phyloP scores from a whole-genome alignment of 2,888 invertebrate genomes.

The Orthosia incerta region DNA sequence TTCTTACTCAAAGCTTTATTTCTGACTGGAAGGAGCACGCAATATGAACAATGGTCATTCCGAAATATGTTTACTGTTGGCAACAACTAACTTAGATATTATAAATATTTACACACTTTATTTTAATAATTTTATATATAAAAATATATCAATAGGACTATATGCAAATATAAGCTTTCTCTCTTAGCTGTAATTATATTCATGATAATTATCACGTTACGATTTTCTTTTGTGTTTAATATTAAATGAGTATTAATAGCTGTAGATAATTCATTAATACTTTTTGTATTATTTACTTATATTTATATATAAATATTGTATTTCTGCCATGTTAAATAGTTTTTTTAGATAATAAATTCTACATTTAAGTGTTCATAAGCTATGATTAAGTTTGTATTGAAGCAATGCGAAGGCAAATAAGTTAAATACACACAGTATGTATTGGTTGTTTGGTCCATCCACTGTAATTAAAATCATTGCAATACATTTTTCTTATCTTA shows the following conservation, averaged over 20 bases:
- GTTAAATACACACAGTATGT: background rate
- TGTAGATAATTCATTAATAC: constrained; percentile 15
- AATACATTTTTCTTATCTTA: constrained; percentile 16
- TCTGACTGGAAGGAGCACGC: background rate
- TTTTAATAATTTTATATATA: background rate
- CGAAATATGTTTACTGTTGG: too few relatives aligned
- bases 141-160: background rate
- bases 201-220: too few relatives aligned
- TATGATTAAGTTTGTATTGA: constrained; percentile 21
- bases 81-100: background rate
- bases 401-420: background rate
- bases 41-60: background rate
- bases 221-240: background rate
- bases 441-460: constrained; percentile 24
- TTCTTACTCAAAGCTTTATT: too few relatives aligned
- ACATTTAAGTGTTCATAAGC: constrained; percentile 4
- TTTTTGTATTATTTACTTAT: constrained; percentile 11
- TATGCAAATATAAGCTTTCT: background rate
- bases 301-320: constrained; percentile 4
- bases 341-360: background rate
- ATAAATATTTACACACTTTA: background rate
- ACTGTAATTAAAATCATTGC: constrained; percentile 38
- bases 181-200: background rate
- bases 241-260: constrained; percentile 5
- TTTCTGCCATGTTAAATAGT: constrained; percentile 32